A percentile compares a stretch with the other conserved stretches of the same genome.
These are phyloP conservation scores for Dendrolimus punctatus DNA, from an alignment of 1,140 invertebrate species.

Conservation along the genomic window DNA sequence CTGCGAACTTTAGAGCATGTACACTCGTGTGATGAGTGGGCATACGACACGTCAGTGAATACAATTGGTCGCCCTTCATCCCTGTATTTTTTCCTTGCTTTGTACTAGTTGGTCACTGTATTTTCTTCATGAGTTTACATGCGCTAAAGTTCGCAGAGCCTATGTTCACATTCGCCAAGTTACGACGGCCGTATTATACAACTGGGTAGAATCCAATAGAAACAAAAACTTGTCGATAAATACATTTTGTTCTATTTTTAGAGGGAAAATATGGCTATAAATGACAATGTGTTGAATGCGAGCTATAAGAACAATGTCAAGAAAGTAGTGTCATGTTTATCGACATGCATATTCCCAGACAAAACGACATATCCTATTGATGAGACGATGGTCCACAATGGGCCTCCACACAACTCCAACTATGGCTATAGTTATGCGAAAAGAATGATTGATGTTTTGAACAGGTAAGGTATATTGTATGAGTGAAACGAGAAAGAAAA, in stretches of 20 bases:
- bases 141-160: too few species aligned
- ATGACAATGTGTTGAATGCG: conserved; percentile 94
- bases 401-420: conserved; percentile 97
- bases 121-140: too few species aligned
- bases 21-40: too few species aligned
- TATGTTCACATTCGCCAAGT: too few species aligned
- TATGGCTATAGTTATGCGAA: conserved; percentile 99
- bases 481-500: conserved; percentile 5
- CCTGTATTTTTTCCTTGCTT: too few species aligned
- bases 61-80: too few species aligned
- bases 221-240: too few species aligned
- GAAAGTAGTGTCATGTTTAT: conserved; percentile 98
- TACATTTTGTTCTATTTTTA: conserved; percentile 53
- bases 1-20: too few species aligned
- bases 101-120: too few species aligned
- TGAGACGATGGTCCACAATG: conserved; percentile 98
- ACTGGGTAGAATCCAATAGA: too few species aligned
- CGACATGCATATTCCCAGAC: conserved; percentile 99
- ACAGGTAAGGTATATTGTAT: conserved; percentile 69
- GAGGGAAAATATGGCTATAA: conserved; percentile 94
- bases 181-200: too few species aligned
- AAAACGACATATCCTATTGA: conserved; percentile 98
- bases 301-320: conserved; percentile 84
- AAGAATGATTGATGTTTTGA: conserved; percentile 95
- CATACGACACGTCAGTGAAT: too few species aligned